Conservation (phyloP, 2,797 vertebrate genomes). For the Leptatherina wallacei region DNA sequence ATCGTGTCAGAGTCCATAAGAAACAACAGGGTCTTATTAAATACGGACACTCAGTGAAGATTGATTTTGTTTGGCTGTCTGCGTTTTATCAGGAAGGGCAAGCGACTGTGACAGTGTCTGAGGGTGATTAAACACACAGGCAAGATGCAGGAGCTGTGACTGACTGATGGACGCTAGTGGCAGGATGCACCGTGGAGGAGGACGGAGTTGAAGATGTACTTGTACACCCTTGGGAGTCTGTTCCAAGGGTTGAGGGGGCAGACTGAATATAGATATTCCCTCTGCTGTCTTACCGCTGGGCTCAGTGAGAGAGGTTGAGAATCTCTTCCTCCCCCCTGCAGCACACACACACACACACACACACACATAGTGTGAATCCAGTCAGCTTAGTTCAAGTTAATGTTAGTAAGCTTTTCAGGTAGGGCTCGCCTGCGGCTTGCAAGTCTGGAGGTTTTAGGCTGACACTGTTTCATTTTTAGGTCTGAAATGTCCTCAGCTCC, state of each 20-base stretch:
- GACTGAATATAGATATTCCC: conserved; percentile 36
- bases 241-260: conserved; percentile 24
- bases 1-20: conserved; percentile 70
- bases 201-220: conserved; percentile 28
- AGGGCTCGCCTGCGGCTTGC: conserved; percentile 40
- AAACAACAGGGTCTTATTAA: conserved; percentile 69
- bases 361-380: conserved; percentile 18
- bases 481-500: conserved; percentile 48
- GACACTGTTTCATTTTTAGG: conserved; percentile 57
- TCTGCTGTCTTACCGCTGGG: conserved; percentile 7
- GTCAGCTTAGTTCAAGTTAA: conserved; percentile 19
- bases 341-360: conserved; percentile 2
- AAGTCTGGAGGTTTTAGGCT: conserved; percentile 36
- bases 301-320: conserved; percentile 24
- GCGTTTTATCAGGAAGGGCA: conserved; percentile 58
- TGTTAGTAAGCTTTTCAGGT: conserved; percentile 29
- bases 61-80: conserved; percentile 69
- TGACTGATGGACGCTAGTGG: conserved; percentile 66
- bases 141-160: conserved; percentile 63
- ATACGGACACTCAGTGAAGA: conserved; percentile 67
- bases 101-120: conserved; percentile 56
- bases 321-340: conserved; percentile 13
- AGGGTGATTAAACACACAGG: conserved; percentile 61
- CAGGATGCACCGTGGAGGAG: conserved; percentile 29
- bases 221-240: conserved; percentile 25